Base-by-base conservation (phyloP, 37 sponge, comb jelly and placozoan species). In the Cliona cf. orientalis region DNA sequence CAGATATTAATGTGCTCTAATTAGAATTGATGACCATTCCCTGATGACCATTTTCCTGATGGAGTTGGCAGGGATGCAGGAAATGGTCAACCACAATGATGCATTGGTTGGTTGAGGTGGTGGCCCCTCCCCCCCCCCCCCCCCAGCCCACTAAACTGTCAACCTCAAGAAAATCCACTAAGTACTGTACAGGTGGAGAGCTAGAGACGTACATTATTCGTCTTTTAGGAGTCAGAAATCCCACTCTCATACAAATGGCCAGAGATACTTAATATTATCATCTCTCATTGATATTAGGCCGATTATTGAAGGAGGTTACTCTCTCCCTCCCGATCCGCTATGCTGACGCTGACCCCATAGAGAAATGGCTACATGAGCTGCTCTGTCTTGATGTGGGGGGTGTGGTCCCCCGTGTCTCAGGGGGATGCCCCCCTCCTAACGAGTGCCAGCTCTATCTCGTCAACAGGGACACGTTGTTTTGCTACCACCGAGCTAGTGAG, bases 381-480 rank as follows among this genome's bases (percentile, higher is more conserved):
- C 87, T 98, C 7, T 98, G 99, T 77, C 85, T 98, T 29, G 92
- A 98, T 70, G 86, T 82, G 29, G 55, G 83, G 72, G 55, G 42
- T 3, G 62, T 19, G 19, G 61, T 84, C 17, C 82, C 82, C 5
- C 66, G 90, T 28, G 71, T 89, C 42, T 45, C 67, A 38, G 45
- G 84, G 3, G 96, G 92, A 28, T 93, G 94, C 58, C 96, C 96
- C 19, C 78, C 87, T 38, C 99, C 99, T 1, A 14, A 56, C 36
- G 87, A 98, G 58, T 98, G 99, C 58, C 76, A 94, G 33, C 78
- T 94, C 88, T 92, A 84, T 72, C 76, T 82, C 73, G 96, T 98
- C 36, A 94, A 98, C 86, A 81, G 97, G 28, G 99, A 98, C 80
- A 96, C 97, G 0, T 71, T 98, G 42, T 96, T 98, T 85, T 84